Evolutionary conservation across 2,888 invertebrate species (phyloP), one percentile per base, ranked within the genome.

Genomic region (Caenorhabditis virilis): DNA sequence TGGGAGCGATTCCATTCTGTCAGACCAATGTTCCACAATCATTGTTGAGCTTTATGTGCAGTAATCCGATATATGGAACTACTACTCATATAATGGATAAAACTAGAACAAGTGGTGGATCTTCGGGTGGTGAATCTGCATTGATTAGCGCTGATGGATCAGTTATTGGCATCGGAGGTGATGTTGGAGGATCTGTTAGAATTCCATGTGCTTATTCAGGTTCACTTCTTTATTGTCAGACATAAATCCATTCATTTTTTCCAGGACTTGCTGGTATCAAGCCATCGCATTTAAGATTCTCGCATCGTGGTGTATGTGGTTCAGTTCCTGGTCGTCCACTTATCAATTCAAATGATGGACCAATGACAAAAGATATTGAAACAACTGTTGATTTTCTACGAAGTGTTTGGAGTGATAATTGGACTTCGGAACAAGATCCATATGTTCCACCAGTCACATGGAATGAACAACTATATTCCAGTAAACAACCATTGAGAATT

Each of bases 121-220:
- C 74, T 9, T 69, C 71, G 16, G 74, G 74, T 11, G 72, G 72
- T 53, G 72, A 73, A 49, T 59, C 67, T 9, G 85, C 86, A 3
- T 74, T 87, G 2, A 79, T 87, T 33, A 67, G 59, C 4, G 73
- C 74, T 6, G 65, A 69, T 55, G 77, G 77, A 22, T 67, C 67
- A 0, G 47, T 77, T 30, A 39, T 78, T 7, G 76, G 78, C 22
- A 79, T 86, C 23, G 86, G 85, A 11, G 82, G 83, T 25, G 86
- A 87, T 60, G 84, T 86, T 18, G 86, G 85, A 6, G 87, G 87
- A 38, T 86, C 86, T 53, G 82, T 86, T 22, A 78, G 87, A 5
- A 83, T 86, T 48, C 87, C 87, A 0, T 82, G 85, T 38, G 82
- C 84, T 62, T 84, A 85, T 72, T 84, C 85, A n/a, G n/a, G n/a